phyloP scores from a whole-genome alignment of 2,797 vertebrate species.

The Tauraco hartlaubi region DNA sequence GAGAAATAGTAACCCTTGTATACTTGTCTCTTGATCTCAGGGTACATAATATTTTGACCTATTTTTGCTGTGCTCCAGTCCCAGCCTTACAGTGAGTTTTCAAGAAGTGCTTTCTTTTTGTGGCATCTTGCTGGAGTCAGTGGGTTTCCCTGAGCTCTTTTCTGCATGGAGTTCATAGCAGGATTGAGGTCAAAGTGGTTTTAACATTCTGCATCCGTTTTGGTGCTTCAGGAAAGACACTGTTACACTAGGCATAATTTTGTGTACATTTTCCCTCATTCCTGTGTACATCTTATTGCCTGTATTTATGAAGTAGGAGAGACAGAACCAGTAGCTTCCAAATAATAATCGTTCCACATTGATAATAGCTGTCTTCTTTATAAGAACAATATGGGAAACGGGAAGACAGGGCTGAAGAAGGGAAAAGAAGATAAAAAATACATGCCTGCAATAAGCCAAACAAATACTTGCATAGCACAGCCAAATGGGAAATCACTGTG shows the following conservation, averaged over 20 bases:
- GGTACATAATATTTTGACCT: neutral
- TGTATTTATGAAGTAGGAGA: slow-evolving; percentile 1
- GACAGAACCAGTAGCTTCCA: neutral
- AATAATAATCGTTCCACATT: neutral
- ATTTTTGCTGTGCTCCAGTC: neutral
- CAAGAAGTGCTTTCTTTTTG: slow-evolving; percentile 3
- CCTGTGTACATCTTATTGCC: neutral
- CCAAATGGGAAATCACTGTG: slow-evolving; percentile 56
- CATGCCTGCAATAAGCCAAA: neutral
- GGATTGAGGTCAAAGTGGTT: slow-evolving; percentile 21
- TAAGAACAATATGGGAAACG: neutral
- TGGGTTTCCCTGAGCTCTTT: neutral
- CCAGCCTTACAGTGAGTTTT: neutral
- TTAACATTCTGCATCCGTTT: slow-evolving; percentile 5
- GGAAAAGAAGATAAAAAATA: neutral
- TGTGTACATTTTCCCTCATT: neutral
- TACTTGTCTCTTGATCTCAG: neutral
- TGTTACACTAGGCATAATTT: neutral
- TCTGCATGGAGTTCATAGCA: neutral
- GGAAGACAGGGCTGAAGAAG: neutral
- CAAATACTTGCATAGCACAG: slow-evolving; percentile 22
- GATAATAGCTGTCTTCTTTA: neutral
- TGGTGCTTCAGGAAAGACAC: neutral
- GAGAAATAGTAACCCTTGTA: neutral
- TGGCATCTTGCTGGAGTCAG: neutral